phyloP scores from a whole-genome alignment of 2,797 vertebrate species.

The Heliangelus exortis region DNA sequence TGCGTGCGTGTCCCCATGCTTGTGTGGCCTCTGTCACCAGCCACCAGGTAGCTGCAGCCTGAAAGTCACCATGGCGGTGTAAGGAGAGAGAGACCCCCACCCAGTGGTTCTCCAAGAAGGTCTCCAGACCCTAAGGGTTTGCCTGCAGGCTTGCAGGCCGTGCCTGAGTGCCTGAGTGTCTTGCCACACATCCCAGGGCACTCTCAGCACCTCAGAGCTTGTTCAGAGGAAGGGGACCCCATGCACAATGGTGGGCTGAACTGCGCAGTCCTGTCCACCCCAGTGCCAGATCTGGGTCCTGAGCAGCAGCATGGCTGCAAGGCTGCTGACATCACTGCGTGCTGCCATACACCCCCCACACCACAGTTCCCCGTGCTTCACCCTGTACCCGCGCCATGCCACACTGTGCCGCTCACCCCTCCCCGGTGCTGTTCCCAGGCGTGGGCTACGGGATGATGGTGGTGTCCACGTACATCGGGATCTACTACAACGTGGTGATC shows the following conservation, averaged over 20 bases:
- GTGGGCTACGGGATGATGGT: slow-evolving; percentile 99
- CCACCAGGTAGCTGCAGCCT: background rate
- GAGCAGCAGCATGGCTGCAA: background rate
- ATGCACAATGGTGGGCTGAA: background rate
- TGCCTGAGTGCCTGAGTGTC: accelerated
- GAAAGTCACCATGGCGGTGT: background rate
- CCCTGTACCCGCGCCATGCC: background rate
- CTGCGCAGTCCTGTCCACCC: background rate
- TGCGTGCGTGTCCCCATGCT: background rate
- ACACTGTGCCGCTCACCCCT: slow-evolving; percentile 13
- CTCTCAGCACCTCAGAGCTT: background rate
- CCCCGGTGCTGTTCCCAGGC: slow-evolving; percentile 80
- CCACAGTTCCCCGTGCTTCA: background rate
- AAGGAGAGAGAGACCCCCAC: background rate
- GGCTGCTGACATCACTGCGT: background rate
- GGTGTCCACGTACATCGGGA: slow-evolving; percentile 97
- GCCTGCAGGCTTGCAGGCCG: background rate
- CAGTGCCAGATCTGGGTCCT: accelerated
- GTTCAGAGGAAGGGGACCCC: background rate
- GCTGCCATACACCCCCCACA: background rate
- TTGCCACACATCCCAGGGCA: background rate
- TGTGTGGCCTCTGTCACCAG: background rate
- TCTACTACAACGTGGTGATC: slow-evolving; percentile 99
- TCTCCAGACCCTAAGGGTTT: background rate
- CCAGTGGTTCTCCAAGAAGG: background rate